Percentiles rank a stretch among this genome's conserved stretches.
phyloP scores from a whole-genome alignment of 1,140 invertebrate species.

The Plectus sambesii region DNA sequence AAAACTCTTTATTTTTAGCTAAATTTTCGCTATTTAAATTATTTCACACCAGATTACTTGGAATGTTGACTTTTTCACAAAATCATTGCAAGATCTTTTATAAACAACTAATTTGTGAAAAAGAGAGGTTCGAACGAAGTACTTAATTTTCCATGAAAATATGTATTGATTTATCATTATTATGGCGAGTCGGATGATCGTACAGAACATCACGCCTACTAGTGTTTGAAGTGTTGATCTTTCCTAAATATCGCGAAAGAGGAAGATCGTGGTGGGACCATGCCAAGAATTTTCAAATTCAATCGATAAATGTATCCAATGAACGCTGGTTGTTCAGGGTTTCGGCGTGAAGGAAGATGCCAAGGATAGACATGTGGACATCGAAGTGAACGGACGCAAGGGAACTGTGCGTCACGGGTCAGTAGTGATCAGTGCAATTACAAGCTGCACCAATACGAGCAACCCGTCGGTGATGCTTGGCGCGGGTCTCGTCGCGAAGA shows the following conservation, averaged over 20 bases:
- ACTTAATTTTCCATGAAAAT: too few relatives aligned
- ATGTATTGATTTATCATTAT: too few relatives aligned
- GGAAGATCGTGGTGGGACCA: too few relatives aligned
- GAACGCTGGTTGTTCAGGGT: constrained; percentile 57
- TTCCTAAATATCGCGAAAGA: too few relatives aligned
- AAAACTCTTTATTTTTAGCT: constrained; percentile 15
- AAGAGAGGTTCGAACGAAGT: too few relatives aligned
- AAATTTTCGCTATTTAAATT: too few relatives aligned
- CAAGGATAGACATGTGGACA: constrained; percentile 56
- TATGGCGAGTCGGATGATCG: too few relatives aligned
- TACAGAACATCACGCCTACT: too few relatives aligned
- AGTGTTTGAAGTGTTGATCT: too few relatives aligned
- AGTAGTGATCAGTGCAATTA: constrained; percentile 92
- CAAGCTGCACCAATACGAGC: constrained; percentile 92
- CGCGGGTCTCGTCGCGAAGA: constrained; percentile 63
- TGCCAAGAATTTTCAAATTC: constrained; percentile 75
- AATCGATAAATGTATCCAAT: constrained; percentile 4
- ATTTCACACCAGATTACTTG: too few relatives aligned
- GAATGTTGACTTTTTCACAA: background rate
- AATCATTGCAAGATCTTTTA: too few relatives aligned
- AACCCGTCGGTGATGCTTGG: constrained; percentile 96
- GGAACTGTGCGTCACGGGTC: constrained; percentile 79
- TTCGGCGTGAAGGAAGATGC: constrained; percentile 67
- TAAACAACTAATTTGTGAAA: too few relatives aligned
- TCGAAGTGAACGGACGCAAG: constrained; percentile 67